Evolutionary conservation across 2,797 vertebrate genomes (phyloP).

Genomic region (Acipenser oxyrinchus): DNA sequence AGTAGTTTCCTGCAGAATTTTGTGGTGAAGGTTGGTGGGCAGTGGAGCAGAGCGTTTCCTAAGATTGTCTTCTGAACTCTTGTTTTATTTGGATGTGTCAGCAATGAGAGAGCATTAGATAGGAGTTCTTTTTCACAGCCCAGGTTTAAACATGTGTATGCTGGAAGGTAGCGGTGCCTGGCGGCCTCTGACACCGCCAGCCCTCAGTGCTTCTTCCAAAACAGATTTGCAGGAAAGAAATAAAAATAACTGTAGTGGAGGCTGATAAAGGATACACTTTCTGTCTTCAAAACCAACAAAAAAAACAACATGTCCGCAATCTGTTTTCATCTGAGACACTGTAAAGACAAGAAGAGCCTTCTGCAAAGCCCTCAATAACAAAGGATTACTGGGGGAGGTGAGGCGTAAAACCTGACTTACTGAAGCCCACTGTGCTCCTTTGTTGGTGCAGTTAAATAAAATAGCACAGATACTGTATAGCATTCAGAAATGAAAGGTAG

Average conservation of each 20-base stretch:
- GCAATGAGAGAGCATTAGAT: slow-evolving; percentile 35
- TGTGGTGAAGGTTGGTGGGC: slow-evolving; percentile 38
- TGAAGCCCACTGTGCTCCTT: not conserved
- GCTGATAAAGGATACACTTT: slow-evolving; percentile 74
- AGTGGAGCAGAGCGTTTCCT: slow-evolving; percentile 35
- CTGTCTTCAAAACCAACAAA: slow-evolving; percentile 80
- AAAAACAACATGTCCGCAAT: slow-evolving; percentile 85
- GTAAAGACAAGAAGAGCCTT: slow-evolving; percentile 73
- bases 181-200: slow-evolving; percentile 58
- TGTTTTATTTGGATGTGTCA: slow-evolving; percentile 46
- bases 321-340: slow-evolving; percentile 68
- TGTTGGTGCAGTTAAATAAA: not conserved
- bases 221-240: slow-evolving; percentile 44
- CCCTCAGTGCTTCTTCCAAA: slow-evolving; percentile 51
- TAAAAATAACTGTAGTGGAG: slow-evolving; percentile 54
- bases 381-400: slow-evolving; percentile 76
- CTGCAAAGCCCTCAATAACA: slow-evolving; percentile 66
- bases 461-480: not conserved
- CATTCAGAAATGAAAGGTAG: not conserved
- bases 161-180: slow-evolving; percentile 52
- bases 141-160: slow-evolving; percentile 52
- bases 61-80: slow-evolving; percentile 40
- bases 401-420: slow-evolving; percentile 73
- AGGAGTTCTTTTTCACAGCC: slow-evolving; percentile 38
- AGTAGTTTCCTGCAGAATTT: slow-evolving; percentile 44